A percentile compares a stretch with the other conserved stretches of the same genome.
These are phyloP conservation scores for Melanaphis sacchari DNA, from an alignment of 1,140 invertebrate genomes.

Conservation along the genomic window DNA sequence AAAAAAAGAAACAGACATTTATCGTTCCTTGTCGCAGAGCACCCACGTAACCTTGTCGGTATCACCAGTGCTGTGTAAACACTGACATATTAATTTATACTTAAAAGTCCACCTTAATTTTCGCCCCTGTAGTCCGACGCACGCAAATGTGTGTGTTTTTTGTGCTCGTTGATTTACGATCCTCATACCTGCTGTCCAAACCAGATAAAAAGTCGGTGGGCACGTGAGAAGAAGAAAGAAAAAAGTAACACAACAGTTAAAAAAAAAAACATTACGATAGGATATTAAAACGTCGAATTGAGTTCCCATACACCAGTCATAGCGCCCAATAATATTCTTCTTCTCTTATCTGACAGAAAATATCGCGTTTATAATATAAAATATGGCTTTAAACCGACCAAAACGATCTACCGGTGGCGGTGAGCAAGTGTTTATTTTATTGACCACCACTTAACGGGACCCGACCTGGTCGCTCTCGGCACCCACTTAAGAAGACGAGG, in stretches of 20 bases:
- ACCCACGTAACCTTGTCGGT: slow-evolving; percentile 16
- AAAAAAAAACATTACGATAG: slow-evolving; percentile 19
- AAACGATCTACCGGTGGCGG: not conserved
- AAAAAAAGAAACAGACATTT: slow-evolving; percentile 21
- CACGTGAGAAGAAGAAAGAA: not conserved
- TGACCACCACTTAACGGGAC: slow-evolving; percentile 35
- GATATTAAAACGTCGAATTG: slow-evolving; percentile 50
- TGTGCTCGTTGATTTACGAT: slow-evolving; percentile 47
- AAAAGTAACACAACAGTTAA: not conserved
- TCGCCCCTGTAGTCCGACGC: not conserved
- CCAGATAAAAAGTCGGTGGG: slow-evolving; percentile 23
- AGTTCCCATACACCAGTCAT: not conserved
- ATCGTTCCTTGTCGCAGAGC: not conserved
- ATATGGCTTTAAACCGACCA: not conserved
- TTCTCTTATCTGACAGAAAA: slow-evolving; percentile 24
- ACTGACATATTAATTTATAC: slow-evolving; percentile 47
- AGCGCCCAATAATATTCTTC: slow-evolving; percentile 22
- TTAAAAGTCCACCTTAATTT: slow-evolving; percentile 47
- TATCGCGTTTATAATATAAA: slow-evolving; percentile 21
- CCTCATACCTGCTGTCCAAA: not conserved
- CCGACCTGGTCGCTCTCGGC: not conserved
- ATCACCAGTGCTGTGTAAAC: not conserved
- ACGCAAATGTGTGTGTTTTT: too few relatives aligned
- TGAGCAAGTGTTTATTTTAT: slow-evolving; percentile 32
- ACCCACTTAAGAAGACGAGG: not conserved